Conservation (phyloP, 1,140 invertebrate species). For the Lutraria rhynchaena region DNA sequence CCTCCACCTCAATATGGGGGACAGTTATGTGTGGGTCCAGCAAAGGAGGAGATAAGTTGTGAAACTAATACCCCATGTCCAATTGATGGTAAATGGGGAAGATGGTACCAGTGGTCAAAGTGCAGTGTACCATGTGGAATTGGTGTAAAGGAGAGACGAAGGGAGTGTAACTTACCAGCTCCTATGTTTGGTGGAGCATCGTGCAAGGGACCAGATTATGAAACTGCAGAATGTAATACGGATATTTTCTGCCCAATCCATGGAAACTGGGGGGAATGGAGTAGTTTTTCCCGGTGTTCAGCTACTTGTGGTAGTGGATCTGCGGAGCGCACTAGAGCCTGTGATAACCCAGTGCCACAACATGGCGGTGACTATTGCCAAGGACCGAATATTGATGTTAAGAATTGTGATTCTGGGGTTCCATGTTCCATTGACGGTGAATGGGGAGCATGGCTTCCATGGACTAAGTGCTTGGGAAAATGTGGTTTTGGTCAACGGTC, state of each 20-base stretch:
- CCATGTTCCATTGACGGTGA: slow-evolving; percentile 82
- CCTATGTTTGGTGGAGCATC: slow-evolving; percentile 85
- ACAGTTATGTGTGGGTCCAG: slow-evolving; percentile 53
- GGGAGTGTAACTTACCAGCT: slow-evolving; percentile 76
- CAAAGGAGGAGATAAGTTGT: slow-evolving; percentile 56
- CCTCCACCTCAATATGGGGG: slow-evolving; percentile 66
- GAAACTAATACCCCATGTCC: slow-evolving; percentile 26
- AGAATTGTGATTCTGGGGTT: slow-evolving; percentile 31
- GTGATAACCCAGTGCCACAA: slow-evolving; percentile 39
- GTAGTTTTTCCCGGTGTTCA: slow-evolving; percentile 85
- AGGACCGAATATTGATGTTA: slow-evolving; percentile 1
- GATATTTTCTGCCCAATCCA: slow-evolving; percentile 73
- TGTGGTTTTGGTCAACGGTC: slow-evolving; percentile 84
- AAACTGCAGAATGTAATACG: slow-evolving; percentile 49
- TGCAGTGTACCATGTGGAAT: slow-evolving; percentile 80
- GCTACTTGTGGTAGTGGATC: slow-evolving; percentile 84
- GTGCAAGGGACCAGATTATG: slow-evolving; percentile 84
- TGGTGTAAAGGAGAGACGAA: slow-evolving; percentile 58
- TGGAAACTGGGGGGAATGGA: slow-evolving; percentile 86
- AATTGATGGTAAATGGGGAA: slow-evolving; percentile 75
- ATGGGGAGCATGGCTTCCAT: slow-evolving; percentile 86
- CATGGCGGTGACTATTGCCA: slow-evolving; percentile 24
- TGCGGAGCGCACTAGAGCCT: slow-evolving; percentile 7
- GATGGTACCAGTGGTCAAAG: slow-evolving; percentile 74
- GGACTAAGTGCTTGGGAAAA: slow-evolving; percentile 86